Evolutionary conservation across 2,888 invertebrate species (phyloP).

Genomic region (Tortricodes alternella): DNA sequence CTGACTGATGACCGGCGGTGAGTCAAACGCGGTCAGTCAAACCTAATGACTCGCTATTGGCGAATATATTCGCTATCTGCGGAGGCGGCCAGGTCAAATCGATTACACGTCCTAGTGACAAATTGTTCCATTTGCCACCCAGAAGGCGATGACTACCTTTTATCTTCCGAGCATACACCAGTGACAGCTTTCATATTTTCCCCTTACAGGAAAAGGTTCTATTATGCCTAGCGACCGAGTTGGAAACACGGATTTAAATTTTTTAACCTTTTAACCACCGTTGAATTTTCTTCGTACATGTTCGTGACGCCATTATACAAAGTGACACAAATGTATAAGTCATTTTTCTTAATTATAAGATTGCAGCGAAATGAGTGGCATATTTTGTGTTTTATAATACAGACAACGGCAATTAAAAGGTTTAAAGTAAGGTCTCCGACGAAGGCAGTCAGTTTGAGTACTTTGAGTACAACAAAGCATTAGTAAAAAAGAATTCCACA

Average conservation of each 20-base stretch:
- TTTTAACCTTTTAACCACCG: not conserved
- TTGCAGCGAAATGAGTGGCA: no score
- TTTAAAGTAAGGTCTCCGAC: no score
- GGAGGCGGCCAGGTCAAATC: constrained; percentile 44
- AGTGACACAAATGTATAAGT: no score
- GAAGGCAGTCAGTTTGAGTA: not conserved
- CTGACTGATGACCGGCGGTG: not conserved
- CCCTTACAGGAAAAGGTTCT: constrained; percentile 8
- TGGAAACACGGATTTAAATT: not conserved
- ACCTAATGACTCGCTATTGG: constrained; percentile 41
- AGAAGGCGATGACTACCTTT: constrained; percentile 47
- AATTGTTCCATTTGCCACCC: constrained; percentile 56
- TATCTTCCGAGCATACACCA: constrained; percentile 43
- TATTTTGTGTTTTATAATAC: no score
- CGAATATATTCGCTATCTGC: constrained; percentile 44
- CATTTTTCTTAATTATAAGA: no score
- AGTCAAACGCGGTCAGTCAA: constrained; percentile 35
- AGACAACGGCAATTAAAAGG: no score
- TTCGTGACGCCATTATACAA: no score
- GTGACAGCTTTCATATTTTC: constrained; percentile 26
- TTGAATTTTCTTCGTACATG: no score
- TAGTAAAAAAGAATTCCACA: not conserved
- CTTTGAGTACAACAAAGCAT: not conserved
- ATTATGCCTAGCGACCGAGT: constrained; percentile 5
- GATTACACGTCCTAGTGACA: constrained; percentile 54